phyloP scores from a whole-genome alignment of 2,888 invertebrate genomes.

The Belgica antarctica region DNA sequence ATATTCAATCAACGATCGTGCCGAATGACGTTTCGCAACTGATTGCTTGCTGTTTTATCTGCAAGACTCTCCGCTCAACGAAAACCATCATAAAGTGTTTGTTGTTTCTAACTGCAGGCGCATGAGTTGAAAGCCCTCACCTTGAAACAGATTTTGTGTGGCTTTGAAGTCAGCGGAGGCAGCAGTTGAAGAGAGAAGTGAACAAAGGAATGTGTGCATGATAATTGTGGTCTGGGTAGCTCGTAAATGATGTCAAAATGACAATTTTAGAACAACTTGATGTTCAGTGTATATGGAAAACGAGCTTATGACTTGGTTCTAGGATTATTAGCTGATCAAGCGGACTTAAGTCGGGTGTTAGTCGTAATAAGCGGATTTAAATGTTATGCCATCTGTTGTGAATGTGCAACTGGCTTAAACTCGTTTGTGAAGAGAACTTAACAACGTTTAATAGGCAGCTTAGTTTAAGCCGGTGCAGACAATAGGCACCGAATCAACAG shows the following conservation, averaged over 20 bases:
- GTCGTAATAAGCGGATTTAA: too few species aligned
- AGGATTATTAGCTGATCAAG: too few species aligned
- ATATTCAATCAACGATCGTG: background rate
- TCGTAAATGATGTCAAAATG: too few species aligned
- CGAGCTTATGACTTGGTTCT: too few species aligned
- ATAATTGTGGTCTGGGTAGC: constrained; percentile 4
- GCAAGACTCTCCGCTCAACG: background rate
- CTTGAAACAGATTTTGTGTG: constrained; percentile 26
- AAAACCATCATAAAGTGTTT: background rate
- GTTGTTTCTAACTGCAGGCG: background rate
- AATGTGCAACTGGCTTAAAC: too few species aligned
- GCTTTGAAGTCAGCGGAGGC: background rate
- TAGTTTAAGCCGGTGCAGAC: too few species aligned
- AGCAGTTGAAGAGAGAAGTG: background rate
- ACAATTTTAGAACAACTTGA: too few species aligned
- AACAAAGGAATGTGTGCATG: constrained; percentile 32
- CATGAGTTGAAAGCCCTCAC: constrained; percentile 29
- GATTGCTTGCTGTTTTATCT: background rate
- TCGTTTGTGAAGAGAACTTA: too few species aligned
- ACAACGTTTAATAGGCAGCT: too few species aligned
- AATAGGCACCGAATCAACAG: constrained; percentile 17
- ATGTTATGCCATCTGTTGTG: too few species aligned
- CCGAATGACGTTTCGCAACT: background rate
- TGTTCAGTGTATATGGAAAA: too few species aligned
- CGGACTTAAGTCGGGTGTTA: too few species aligned